phyloP scores from a whole-genome alignment of 1,140 invertebrate genomes.

The Drosophila rhopaloa region DNA sequence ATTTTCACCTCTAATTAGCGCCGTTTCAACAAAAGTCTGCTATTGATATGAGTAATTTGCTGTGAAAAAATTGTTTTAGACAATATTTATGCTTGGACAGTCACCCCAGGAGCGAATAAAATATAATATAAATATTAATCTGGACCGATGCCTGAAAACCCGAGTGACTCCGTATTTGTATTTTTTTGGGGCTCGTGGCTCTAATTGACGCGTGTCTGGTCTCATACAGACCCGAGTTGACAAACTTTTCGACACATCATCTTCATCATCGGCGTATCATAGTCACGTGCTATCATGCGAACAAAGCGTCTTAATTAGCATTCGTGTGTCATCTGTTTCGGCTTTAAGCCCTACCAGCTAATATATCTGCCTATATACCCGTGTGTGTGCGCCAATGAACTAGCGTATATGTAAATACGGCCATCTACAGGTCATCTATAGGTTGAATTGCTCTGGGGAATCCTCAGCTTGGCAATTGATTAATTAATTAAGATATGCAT shows the following conservation, averaged over 20 bases:
- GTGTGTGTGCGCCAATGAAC: slow-evolving; percentile 5
- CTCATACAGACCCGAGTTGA: slow-evolving; percentile 45
- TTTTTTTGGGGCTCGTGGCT: slow-evolving; percentile 22
- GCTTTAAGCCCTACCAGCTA: slow-evolving; percentile 18
- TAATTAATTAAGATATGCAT: neutral
- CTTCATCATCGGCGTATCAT: slow-evolving; percentile 24
- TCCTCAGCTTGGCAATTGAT: neutral
- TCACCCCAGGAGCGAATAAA: slow-evolving; percentile 14
- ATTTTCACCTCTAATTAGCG: slow-evolving; percentile 79
- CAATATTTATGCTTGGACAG: slow-evolving; percentile 66
- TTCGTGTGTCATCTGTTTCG: slow-evolving; percentile 59
- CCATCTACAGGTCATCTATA: slow-evolving; percentile 9
- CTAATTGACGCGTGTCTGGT: slow-evolving; percentile 73
- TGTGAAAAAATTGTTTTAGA: slow-evolving; percentile 51
- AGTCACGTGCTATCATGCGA: slow-evolving; percentile 62
- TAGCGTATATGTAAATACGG: neutral
- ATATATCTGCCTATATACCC: slow-evolving; percentile 13
- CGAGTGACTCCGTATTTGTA: neutral
- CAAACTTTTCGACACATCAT: slow-evolving; percentile 54
- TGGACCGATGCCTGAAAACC: slow-evolving; percentile 3
- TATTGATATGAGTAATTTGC: slow-evolving; percentile 60
- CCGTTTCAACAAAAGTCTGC: slow-evolving; percentile 31
- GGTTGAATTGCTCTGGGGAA: neutral
- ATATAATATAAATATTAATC: slow-evolving; percentile 8
- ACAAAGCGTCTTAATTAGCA: slow-evolving; percentile 78